Percentiles rank a stretch among this genome's conserved stretches.
These are phyloP conservation scores for Cephus spinipes DNA, from an alignment of 2,888 invertebrate genomes.

Conservation along the genomic window DNA sequence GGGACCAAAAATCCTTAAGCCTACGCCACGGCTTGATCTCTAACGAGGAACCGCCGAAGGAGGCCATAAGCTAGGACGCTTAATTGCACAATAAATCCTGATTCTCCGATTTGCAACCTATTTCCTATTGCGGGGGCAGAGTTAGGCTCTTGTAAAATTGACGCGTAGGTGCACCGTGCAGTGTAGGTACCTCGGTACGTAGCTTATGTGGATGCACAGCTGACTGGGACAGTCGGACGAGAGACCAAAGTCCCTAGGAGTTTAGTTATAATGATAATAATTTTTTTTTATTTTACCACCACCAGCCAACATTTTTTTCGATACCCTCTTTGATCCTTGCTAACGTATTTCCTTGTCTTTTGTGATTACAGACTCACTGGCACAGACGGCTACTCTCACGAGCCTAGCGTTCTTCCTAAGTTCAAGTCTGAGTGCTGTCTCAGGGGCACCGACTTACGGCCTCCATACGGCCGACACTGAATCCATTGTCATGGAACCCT, in stretches of 20 bases:
- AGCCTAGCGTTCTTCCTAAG: constrained; percentile 60
- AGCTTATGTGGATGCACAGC: constrained; percentile 45
- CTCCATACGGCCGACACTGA: constrained; percentile 37
- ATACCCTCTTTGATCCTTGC: neutral
- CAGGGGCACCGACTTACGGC: constrained; percentile 51
- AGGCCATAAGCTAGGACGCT: constrained; percentile 56
- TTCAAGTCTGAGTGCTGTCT: constrained; percentile 48
- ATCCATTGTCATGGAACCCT: constrained; percentile 51
- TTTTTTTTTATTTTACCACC: neutral
- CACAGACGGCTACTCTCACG: constrained; percentile 60
- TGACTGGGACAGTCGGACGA: constrained; percentile 62
- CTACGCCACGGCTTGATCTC: neutral
- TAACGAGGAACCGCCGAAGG: constrained; percentile 28
- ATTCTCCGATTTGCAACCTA: constrained; percentile 65
- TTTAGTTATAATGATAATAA: neutral
- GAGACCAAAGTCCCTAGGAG: constrained; percentile 1
- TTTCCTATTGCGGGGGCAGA: constrained; percentile 65
- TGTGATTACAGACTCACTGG: constrained; percentile 59
- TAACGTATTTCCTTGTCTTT: neutral
- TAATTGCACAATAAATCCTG: constrained; percentile 66
- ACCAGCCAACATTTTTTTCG: neutral
- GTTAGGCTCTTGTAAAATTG: constrained; percentile 54
- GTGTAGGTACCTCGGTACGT: constrained; percentile 44
- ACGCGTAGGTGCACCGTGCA: constrained; percentile 53
- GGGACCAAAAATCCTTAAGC: neutral